Conservation (phyloP, 2,113 vertebrate genomes). For the Motacilla alba region DNA sequence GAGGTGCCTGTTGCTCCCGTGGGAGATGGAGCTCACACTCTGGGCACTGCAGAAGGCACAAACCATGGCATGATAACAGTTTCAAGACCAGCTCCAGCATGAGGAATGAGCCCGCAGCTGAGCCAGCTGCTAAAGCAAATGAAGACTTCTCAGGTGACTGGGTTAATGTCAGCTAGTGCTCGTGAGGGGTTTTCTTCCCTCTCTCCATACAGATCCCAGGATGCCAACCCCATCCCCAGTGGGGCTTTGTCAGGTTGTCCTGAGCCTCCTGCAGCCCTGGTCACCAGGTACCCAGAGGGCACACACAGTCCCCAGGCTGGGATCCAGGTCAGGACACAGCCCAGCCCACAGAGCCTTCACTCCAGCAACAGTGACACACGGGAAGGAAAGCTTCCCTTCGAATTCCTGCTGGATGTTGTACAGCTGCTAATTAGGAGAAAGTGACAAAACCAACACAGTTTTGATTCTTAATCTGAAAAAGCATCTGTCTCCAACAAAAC, state of each 20-base stretch:
- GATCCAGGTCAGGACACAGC: not conserved
- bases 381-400: not conserved
- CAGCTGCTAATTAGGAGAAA: not conserved
- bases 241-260: not conserved
- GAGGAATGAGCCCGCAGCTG: not conserved
- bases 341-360: not conserved
- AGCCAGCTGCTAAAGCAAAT: not conserved
- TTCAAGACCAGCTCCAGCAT: not conserved
- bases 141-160: not conserved
- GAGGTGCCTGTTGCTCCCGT: not conserved
- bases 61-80: not conserved
- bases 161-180: not conserved
- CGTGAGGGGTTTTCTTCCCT: not conserved
- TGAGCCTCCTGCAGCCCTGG: fast-evolving
- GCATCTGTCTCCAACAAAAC: not conserved
- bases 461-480: slow-evolving; percentile 28
- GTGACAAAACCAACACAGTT: slow-evolving; percentile 5
- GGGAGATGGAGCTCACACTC: not conserved
- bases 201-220: not conserved
- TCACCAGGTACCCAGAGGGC: not conserved
- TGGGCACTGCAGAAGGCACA: not conserved
- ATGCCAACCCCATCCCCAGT: not conserved
- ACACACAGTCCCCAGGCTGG: not conserved
- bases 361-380: fast-evolving
- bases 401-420: not conserved